Evolutionary conservation across 1,140 invertebrate species (phyloP), one percentile per base, ranked within the genome.

Genomic region (Goniozus legneri): DNA sequence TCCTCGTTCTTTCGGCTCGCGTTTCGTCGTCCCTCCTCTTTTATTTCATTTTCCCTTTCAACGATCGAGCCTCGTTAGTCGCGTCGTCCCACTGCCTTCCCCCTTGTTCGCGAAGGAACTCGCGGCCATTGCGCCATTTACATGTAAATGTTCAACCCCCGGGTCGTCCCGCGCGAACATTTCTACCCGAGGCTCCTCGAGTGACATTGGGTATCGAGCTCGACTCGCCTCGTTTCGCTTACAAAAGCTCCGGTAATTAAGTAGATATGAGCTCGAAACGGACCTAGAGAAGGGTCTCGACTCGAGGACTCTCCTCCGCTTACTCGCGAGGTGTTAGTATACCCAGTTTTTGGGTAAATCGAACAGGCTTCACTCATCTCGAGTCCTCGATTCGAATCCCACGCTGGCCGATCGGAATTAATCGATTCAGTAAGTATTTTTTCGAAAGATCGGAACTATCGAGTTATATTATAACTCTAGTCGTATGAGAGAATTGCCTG

Each of bases 161-260:
- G n/a, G n/a, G n/a, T n/a, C n/a, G n/a, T n/a, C n/a, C n/a, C n/a
- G n/a, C n/a, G n/a, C n/a, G n/a, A n/a, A n/a, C n/a, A n/a, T n/a
- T n/a, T n/a, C n/a, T n/a, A n/a, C n/a, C n/a, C n/a, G n/a, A n/a
- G n/a, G n/a, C n/a, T n/a, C n/a, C n/a, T n/a, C n/a, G n/a, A n/a
- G n/a, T n/a, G n/a, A n/a, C n/a, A n/a, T n/a, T n/a, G n/a, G n/a
- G n/a, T n/a, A n/a, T n/a, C n/a, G n/a, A n/a, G n/a, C n/a, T n/a
- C n/a, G n/a, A 27, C 18, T 54, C 51, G 47, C 47, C 36, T 58
- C 56, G 44, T 58, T 58, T 50, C 51, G 56, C 55, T 58, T 50
- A 54, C 55, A 58, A 58, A 58, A 58, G 56, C 55, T 42, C 31
- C 47, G 56, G 52, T 51, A 59, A 59, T 60, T 60, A 60, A 59